Conservation (phyloP, 1,140 invertebrate genomes). For the Drosophila repletoides region DNA sequence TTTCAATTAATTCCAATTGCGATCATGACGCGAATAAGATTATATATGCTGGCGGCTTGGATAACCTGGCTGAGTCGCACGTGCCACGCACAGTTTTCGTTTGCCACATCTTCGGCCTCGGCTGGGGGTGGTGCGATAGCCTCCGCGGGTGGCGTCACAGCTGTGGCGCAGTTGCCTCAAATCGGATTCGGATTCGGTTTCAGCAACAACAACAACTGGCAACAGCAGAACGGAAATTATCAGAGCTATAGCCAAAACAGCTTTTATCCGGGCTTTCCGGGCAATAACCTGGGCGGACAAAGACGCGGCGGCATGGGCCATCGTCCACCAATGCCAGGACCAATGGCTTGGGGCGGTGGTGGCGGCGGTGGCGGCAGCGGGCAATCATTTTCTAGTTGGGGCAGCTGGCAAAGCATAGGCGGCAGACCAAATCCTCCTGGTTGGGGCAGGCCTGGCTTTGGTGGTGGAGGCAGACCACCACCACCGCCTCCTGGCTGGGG, state of each 20-base stretch:
- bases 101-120: conserved; percentile 30
- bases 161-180: conserved; percentile 44
- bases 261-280: too few species aligned
- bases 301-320: conserved; percentile 2
- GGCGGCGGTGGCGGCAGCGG: conserved; percentile 1
- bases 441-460: conserved; percentile 5
- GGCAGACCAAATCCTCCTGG: conserved; percentile 7
- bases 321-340: not conserved
- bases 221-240: conserved; percentile 6
- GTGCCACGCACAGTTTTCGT: conserved; percentile 37
- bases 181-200: conserved; percentile 9
- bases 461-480: not conserved
- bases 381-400: conserved; percentile 21
- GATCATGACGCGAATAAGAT: conserved; percentile 51
- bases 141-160: conserved; percentile 46
- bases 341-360: not conserved
- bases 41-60: conserved; percentile 14
- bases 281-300: conserved; percentile 2
- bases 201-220: conserved; percentile 14
- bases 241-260: conserved; percentile 14
- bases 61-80: conserved; percentile 3
- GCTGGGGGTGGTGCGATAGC: conserved; percentile 39
- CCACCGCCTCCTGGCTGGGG: conserved; percentile 2
- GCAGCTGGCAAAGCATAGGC: conserved; percentile 12
- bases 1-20: not conserved